Evolutionary conservation across 2,113 vertebrate species (phyloP).

Genomic region (Poicephalus meyeri): DNA sequence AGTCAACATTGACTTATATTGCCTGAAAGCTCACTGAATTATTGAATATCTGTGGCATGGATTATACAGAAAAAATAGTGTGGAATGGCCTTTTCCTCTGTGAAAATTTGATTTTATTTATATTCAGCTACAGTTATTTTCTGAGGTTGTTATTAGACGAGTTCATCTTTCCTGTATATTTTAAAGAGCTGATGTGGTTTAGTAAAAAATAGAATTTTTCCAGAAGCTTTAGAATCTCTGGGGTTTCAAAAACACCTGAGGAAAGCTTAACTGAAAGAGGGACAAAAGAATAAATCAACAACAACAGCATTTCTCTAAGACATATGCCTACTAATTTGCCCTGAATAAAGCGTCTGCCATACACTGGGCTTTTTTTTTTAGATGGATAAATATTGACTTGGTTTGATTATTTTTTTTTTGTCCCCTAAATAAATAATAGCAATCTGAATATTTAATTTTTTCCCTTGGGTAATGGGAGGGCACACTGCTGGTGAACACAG

Average conservation of each 20-base stretch:
- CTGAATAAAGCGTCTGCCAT: constrained; percentile 24
- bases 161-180: constrained; percentile 64
- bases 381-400: constrained; percentile 62
- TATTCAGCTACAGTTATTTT: constrained; percentile 60
- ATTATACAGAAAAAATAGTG: constrained; percentile 52
- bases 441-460: constrained; percentile 62
- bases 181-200: constrained; percentile 39
- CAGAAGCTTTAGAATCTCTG: constrained; percentile 32
- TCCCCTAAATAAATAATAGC: constrained; percentile 62
- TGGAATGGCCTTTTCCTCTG: constrained; percentile 55
- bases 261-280: constrained; percentile 48
- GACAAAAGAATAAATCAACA: constrained; percentile 63
- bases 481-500: not conserved
- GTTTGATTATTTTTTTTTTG: constrained; percentile 12
- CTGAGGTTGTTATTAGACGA: constrained; percentile 33
- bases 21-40: constrained; percentile 68
- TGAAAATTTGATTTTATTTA: constrained; percentile 66
- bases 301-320: constrained; percentile 32
- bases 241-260: constrained; percentile 45
- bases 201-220: constrained; percentile 31
- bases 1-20: constrained; percentile 66
- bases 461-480: constrained; percentile 15
- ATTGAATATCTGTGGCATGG: constrained; percentile 58
- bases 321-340: constrained; percentile 45
- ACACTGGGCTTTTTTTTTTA: constrained; percentile 30